These are phyloP conservation scores for Caprella mutica DNA, from an alignment of 2,888 invertebrate genomes.

Conservation along the genomic window DNA sequence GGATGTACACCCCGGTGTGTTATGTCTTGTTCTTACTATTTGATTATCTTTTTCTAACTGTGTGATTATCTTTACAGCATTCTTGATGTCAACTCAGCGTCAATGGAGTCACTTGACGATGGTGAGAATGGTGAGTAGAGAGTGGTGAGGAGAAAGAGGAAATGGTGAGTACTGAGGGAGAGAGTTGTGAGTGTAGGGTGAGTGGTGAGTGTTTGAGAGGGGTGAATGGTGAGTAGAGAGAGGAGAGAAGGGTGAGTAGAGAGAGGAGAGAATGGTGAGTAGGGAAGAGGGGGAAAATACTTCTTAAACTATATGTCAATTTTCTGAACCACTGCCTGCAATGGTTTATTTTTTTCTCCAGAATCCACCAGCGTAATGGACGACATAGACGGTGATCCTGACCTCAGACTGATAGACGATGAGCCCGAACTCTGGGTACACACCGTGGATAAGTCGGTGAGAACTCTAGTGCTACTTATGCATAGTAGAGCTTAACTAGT, in stretches of 20 bases:
- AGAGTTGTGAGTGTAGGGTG: neutral
- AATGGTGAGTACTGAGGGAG: neutral
- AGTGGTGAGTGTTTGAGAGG: neutral
- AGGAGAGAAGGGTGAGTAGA: neutral
- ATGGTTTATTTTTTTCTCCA: neutral
- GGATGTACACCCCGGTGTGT: too few species aligned
- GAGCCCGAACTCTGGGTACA: constrained; percentile 93
- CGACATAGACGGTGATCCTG: constrained; percentile 42
- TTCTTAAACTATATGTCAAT: neutral
- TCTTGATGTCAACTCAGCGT: constrained; percentile 31
- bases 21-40: neutral
- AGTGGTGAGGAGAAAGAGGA: neutral
- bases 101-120: constrained; percentile 34
- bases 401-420: constrained; percentile 62
- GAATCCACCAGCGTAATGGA: constrained; percentile 19
- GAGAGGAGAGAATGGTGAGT: neutral
- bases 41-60: neutral
- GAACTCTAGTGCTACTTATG: neutral
- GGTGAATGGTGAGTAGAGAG: neutral
- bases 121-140: constrained; percentile 21
- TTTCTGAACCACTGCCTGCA: too few species aligned
- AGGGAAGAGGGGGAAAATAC: neutral
- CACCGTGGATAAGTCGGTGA: constrained; percentile 67
- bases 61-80: constrained; percentile 19
- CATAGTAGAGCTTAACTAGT: too few species aligned